Base-by-base conservation (phyloP, 2,888 invertebrate genomes). In the Epinotia ramella region DNA sequence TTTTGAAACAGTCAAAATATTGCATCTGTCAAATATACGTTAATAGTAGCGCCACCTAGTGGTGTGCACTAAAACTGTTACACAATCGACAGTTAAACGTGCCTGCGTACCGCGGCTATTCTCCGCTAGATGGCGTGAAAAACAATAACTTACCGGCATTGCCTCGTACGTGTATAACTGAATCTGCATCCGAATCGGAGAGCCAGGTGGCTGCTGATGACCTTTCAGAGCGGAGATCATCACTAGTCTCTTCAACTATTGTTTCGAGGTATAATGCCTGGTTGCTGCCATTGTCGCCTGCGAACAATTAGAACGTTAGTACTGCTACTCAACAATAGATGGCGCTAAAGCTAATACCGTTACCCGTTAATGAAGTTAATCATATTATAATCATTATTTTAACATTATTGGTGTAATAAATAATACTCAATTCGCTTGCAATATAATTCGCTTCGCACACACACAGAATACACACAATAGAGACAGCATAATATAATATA, bases 171-270 rank as follows among this genome's bases (percentile, higher is more conserved):
- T 96, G 95, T 80, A 97, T 97, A 77, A 97, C 97, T 78, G 97
- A 97, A 81, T 97, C 97, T 72, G 97, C 96, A 87, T 97, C 97
- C 60, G 97, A 97, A 90, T 97, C 97, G 62, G 96, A 94, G 72
- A 95, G 90, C 96, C 95, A 96, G 82, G 95, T 95, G 82, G 95
- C 95, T 71, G 95, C 95, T 60, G 95, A 95, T 77, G 96, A 96
- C 77, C 96, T 96, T 86, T 97, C 97, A 77, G 96, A 97, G 79
- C 96, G 96, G 81, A 97, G 92, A 86, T 98, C 98, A 92, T 98
- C 98, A 81, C 97, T 97, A 20, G 98, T 98, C 91, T 98, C 98
- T 91, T 98, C 98, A 84, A 97, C 95, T 88, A 98, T 98, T 40
- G 98, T 98, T 91, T 98, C 98, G 92, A 98, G 95, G 89, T 96